Evolutionary conservation across 2,888 invertebrate species (phyloP).

Genomic region (Eueremaeus valkanovi): DNA sequence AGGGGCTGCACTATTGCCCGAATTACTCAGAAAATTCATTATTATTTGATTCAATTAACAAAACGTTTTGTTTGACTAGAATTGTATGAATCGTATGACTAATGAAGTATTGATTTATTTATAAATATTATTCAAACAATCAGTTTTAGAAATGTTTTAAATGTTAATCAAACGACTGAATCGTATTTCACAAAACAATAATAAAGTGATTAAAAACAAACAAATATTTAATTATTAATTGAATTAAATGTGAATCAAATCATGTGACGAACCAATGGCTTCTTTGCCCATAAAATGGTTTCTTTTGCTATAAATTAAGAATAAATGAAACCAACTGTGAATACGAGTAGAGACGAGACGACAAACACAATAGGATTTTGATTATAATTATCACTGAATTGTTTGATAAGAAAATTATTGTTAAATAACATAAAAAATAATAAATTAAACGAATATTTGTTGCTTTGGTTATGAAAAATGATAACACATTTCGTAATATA

Average conservation of each 20-base stretch:
- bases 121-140: no score
- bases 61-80: neutral
- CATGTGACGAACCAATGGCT: neutral
- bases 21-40: slow-evolving; percentile 14
- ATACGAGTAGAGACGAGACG: neutral
- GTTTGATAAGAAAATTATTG: neutral
- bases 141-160: no score
- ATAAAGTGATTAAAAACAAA: neutral
- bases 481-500: neutral
- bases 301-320: neutral
- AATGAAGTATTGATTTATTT: neutral
- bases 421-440: neutral
- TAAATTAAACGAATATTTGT: neutral
- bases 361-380: neutral
- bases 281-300: neutral
- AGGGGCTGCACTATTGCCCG: neutral
- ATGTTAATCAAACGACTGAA: neutral
- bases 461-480: slow-evolving; percentile 1
- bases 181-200: neutral
- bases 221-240: neutral
- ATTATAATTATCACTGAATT: neutral
- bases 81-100: neutral
- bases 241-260: neutral
- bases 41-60: neutral
- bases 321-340: no score